Base-by-base conservation (phyloP, 1,140 invertebrate genomes). In the Cyclina sinensis region DNA sequence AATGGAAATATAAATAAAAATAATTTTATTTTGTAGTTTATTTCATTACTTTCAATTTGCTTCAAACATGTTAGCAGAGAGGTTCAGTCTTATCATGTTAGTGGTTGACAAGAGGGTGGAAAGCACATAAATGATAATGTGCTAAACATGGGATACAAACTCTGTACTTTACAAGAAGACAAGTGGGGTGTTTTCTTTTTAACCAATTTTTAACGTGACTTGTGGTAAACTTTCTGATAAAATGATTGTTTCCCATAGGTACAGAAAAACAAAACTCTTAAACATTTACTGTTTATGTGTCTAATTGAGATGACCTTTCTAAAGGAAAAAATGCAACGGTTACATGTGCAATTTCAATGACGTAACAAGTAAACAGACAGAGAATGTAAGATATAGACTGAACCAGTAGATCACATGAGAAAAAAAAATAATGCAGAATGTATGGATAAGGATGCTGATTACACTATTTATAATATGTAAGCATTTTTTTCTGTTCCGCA, bases 131-230 rank as follows among this genome's bases (percentile, higher is more conserved):
- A 43, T 43, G 43, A 7, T 43, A 43, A 43, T 43, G 43, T 43
- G 43, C 43, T 43, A 14, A 14, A 7, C 43, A 43, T 14, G 43
- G 4, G 43, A 43, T 14, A 43, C 5, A 43, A 43, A 57, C 18
- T 68, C 5, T 14, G 11, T 27, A 68, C 4, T 24, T 35, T 35
- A 32, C 32, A 68, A 7, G 32, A 4, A 39, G 7, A 37, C 12
- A 78, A 78, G 74, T 78, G 74, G 46, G 0, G 18, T 78, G 74
- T 78, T 78, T 54, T 70, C 21, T 16, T 70, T 70, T 5, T 32
- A 37, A 2, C 18, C 46, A n/a, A 3, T 24, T 2, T 78, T 51
- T 78, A 0, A 24, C 48, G 27, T 78, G 24, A 54, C 46, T 57
- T 32, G 16, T 4, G 16, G 21, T 30, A 78, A 78, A 78, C 74